These are phyloP conservation scores for Leptosomus discolor DNA, from an alignment of 2,113 vertebrate genomes.

Conservation along the genomic window DNA sequence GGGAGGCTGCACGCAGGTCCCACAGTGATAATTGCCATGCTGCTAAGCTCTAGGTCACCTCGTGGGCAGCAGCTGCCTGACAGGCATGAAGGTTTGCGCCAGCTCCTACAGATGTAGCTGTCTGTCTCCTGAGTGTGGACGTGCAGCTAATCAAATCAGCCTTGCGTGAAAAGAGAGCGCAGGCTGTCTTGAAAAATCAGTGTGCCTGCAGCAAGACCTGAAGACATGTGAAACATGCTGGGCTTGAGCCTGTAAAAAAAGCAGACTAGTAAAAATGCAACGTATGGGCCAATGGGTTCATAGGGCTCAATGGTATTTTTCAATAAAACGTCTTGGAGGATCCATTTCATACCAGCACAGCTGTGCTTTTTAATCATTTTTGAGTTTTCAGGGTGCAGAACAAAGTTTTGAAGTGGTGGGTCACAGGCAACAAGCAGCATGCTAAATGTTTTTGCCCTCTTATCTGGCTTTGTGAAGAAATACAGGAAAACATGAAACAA, in stretches of 20 bases:
- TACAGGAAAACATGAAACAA: not conserved
- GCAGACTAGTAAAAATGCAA: not conserved
- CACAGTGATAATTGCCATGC: accelerated
- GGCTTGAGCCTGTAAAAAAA: not conserved
- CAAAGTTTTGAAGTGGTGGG: not conserved
- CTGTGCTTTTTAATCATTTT: not conserved
- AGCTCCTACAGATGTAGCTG: not conserved
- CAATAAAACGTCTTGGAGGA: not conserved
- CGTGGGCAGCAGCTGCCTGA: not conserved
- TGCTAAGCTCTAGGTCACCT: not conserved
- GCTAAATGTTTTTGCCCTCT: not conserved
- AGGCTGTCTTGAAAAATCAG: not conserved
- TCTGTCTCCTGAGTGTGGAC: not conserved
- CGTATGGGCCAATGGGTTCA: not conserved
- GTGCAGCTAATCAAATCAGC: not conserved
- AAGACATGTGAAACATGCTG: not conserved
- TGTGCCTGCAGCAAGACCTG: not conserved
- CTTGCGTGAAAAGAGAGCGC: not conserved
- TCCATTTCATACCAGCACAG: not conserved
- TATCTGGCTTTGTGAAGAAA: not conserved
- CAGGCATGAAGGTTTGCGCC: not conserved
- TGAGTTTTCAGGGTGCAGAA: not conserved
- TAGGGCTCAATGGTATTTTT: not conserved
- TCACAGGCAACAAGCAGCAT: not conserved
- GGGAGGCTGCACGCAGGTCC: not conserved